These are phyloP conservation scores for Lutjanus argentimaculatus DNA, from an alignment of 2,797 vertebrate species.

Conservation along the genomic window DNA sequence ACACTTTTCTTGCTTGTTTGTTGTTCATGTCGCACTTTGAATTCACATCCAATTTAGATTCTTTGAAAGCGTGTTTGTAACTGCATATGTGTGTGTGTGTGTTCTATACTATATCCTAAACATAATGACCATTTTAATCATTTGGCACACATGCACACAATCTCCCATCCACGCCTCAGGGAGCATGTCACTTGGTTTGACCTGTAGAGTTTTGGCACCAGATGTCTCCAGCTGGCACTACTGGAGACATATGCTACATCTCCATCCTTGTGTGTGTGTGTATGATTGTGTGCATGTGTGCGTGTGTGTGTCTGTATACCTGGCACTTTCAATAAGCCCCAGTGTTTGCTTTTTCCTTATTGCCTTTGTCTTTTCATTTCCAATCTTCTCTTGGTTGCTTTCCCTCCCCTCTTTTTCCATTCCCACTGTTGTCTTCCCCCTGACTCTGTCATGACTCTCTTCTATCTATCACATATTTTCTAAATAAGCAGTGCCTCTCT, in stretches of 20 bases:
- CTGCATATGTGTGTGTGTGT: not conserved
- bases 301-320: slow-evolving; percentile 36
- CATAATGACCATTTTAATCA: slow-evolving; percentile 59
- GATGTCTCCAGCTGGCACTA: slow-evolving; percentile 86
- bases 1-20: not conserved
- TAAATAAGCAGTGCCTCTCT: slow-evolving; percentile 59
- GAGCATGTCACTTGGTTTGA: slow-evolving; percentile 83
- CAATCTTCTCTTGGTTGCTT: slow-evolving; percentile 50
- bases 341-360: slow-evolving; percentile 77
- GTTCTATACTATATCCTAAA: slow-evolving; percentile 26
- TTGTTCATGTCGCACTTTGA: not conserved
- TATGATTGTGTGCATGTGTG: slow-evolving; percentile 27
- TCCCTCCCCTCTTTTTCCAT: slow-evolving; percentile 19
- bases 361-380: slow-evolving; percentile 82
- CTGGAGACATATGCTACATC: slow-evolving; percentile 84
- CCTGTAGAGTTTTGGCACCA: slow-evolving; percentile 86
- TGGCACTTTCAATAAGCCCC: slow-evolving; percentile 67
- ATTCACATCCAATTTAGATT: slow-evolving; percentile 32
- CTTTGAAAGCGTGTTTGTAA: slow-evolving; percentile 29
- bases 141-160: slow-evolving; percentile 58
- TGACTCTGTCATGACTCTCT: slow-evolving; percentile 40
- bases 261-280: slow-evolving; percentile 48
- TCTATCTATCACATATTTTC: slow-evolving; percentile 55
- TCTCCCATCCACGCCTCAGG: slow-evolving; percentile 69
- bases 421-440: slow-evolving; percentile 45